Conservation (phyloP, 2,797 vertebrate species). For the Platalea minor region DNA sequence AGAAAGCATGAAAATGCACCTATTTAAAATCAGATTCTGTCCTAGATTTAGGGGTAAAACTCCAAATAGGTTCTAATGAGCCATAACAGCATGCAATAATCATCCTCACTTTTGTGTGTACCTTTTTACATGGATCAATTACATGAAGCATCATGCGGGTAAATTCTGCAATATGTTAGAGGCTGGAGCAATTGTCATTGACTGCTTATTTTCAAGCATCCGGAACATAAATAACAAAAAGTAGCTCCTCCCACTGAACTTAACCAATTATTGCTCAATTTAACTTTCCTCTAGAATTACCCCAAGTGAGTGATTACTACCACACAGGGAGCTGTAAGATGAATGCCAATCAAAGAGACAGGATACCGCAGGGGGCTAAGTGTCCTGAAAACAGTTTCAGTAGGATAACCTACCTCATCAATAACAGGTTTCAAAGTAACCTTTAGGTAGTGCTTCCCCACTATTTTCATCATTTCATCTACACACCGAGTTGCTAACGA, state of each 20-base stretch:
- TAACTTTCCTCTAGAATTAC: neutral
- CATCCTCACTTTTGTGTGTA: neutral
- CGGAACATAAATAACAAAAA: neutral
- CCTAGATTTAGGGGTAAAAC: neutral
- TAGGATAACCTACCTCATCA: constrained; percentile 86
- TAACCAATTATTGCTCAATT: neutral
- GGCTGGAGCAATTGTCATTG: neutral
- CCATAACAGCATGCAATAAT: neutral
- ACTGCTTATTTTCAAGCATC: neutral
- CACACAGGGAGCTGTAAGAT: neutral
- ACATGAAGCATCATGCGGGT: neutral
- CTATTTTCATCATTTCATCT: constrained; percentile 99
- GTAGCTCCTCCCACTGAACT: neutral
- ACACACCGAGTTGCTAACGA: constrained; percentile 94
- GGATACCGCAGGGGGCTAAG: neutral
- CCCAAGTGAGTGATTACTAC: neutral
- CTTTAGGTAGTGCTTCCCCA: constrained; percentile 94
- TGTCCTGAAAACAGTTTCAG: neutral
- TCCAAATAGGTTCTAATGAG: neutral
- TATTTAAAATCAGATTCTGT: neutral
- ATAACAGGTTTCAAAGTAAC: constrained; percentile 95
- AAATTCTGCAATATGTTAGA: neutral
- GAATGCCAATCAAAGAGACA: neutral
- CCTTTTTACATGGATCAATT: neutral
- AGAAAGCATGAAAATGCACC: neutral